Conservation (phyloP, 2,888 invertebrate species). For the Drosophila robusta region DNA sequence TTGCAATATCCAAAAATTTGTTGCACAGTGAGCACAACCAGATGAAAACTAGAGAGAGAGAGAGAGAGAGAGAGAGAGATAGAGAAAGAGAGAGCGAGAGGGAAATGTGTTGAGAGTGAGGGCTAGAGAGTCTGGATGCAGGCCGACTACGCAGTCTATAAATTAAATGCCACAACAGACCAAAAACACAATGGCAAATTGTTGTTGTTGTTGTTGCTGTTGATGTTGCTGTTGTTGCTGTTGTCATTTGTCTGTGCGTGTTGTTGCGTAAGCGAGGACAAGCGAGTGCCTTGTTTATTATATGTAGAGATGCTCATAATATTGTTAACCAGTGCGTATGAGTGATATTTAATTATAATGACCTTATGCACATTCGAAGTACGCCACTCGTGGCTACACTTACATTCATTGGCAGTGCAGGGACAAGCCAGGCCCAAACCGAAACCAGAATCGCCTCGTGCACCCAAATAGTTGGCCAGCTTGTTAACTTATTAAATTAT, state of each 20-base stretch:
- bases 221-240: slow-evolving; percentile 25
- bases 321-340: slow-evolving; percentile 68
- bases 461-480: slow-evolving; percentile 30
- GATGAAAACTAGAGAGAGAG: not conserved
- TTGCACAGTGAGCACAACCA: slow-evolving; percentile 16
- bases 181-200: slow-evolving; percentile 64
- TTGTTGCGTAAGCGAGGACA: slow-evolving; percentile 63
- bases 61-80: not conserved
- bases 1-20: slow-evolving; percentile 1
- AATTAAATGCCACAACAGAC: slow-evolving; percentile 56
- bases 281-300: slow-evolving; percentile 64
- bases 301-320: slow-evolving; percentile 38
- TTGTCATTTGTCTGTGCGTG: slow-evolving; percentile 66
- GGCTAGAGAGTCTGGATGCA: slow-evolving; percentile 26
- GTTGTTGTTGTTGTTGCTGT: slow-evolving; percentile 31
- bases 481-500: slow-evolving; percentile 63
- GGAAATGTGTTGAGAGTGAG: not conserved
- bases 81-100: not conserved
- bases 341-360: slow-evolving; percentile 71
- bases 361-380: slow-evolving; percentile 52
- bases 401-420: slow-evolving; percentile 50
- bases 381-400: slow-evolving; percentile 30
- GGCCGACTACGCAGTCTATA: slow-evolving; percentile 53
- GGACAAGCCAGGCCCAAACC: no score
- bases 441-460: not conserved